Evolutionary conservation across 2,113 vertebrate species (phyloP).

Genomic region (Sprattus sprattus): DNA sequence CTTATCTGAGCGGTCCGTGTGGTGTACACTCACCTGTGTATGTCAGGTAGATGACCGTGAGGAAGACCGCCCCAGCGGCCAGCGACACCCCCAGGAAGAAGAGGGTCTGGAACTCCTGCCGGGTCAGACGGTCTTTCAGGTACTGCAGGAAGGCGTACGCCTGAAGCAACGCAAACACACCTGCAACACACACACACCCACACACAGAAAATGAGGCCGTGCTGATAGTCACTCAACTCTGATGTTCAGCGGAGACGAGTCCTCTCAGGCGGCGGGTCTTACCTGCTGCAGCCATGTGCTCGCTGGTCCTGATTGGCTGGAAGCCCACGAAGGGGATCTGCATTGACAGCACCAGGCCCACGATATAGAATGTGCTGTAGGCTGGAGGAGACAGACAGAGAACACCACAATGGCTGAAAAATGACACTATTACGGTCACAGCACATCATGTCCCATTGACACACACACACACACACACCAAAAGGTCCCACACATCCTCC

Average conservation of each 20-base stretch:
- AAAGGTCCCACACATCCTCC: background rate
- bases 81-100: conserved; percentile 87
- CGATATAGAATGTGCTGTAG: conserved; percentile 89
- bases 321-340: conserved; percentile 90
- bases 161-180: conserved; percentile 87
- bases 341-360: conserved; percentile 88
- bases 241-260: background rate
- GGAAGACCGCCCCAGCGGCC: conserved; percentile 82
- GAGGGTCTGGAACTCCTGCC: conserved; percentile 86
- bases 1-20: conserved; percentile 24
- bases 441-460: background rate
- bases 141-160: conserved; percentile 88
- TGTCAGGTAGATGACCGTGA: conserved; percentile 87
- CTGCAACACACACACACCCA: conserved; percentile 47
- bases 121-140: conserved; percentile 83
- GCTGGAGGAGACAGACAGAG: conserved; percentile 60
- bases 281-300: conserved; percentile 91
- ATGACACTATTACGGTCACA: conserved; percentile 1
- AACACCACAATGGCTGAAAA: conserved; percentile 36
- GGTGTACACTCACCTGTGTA: conserved; percentile 77
- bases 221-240: background rate
- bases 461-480: background rate
- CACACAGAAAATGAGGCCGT: background rate
- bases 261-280: conserved; percentile 28
- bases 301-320: conserved; percentile 87